phyloP scores from a whole-genome alignment of 2,797 vertebrate species.

The Bryconaethiops microstoma region DNA sequence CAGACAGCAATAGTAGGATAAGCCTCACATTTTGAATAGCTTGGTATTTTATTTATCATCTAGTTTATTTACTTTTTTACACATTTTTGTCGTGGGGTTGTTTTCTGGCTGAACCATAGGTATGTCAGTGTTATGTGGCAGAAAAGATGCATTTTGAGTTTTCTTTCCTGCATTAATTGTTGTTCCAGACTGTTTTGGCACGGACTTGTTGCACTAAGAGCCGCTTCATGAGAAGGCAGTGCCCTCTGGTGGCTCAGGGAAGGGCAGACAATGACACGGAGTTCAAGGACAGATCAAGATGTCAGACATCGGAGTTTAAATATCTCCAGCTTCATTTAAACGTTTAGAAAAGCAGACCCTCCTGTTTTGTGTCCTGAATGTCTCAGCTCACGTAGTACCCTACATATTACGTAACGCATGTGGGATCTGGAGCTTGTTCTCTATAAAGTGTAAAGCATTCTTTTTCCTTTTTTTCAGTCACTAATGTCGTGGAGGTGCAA shows the following conservation, averaged over 20 bases:
- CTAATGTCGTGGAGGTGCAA: constrained; percentile 75
- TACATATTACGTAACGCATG: not conserved
- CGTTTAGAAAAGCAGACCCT: not conserved
- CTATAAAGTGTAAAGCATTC: not conserved
- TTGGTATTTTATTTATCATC: not conserved
- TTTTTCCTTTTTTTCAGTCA: constrained; percentile 70
- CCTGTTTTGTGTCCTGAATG: not conserved
- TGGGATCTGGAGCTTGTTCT: not conserved
- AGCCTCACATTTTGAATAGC: not conserved
- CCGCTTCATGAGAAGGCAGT: constrained; percentile 7
- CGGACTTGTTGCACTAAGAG: not conserved
- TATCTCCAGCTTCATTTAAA: not conserved
- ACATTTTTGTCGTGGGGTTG: not conserved
- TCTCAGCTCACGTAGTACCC: not conserved
- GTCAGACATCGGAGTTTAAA: not conserved
- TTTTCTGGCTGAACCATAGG: not conserved
- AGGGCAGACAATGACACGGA: not conserved
- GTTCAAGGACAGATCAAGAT: not conserved
- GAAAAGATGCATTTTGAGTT: not conserved
- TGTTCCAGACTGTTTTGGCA: not conserved
- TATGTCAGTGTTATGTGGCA: not conserved
- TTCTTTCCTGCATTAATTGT: not conserved
- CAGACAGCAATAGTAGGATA: not conserved
- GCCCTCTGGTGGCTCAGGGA: constrained; percentile 48
- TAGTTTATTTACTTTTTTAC: not conserved